phyloP scores from a whole-genome alignment of 2,113 vertebrate genomes.

The Lutjanus erythropterus region DNA sequence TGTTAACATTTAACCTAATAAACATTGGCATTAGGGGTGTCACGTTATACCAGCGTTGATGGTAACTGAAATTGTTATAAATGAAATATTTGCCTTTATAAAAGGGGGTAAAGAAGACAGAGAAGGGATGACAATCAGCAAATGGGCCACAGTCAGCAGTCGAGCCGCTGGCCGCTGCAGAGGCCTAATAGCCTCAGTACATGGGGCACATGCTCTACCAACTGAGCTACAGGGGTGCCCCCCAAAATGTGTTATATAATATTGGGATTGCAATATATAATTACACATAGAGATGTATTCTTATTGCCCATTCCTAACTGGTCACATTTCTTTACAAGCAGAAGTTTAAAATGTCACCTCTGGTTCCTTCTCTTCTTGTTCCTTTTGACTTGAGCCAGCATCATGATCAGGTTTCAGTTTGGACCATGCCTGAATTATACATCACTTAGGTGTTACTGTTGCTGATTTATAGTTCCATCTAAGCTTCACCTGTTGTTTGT shows the following conservation, averaged over 20 bases:
- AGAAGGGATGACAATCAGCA: too few species aligned
- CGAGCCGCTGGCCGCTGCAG: too few species aligned
- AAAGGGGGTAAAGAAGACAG: too few species aligned
- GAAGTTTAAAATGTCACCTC: constrained; percentile 5
- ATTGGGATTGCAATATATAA: neutral
- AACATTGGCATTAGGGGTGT: neutral
- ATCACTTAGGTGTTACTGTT: constrained; percentile 15
- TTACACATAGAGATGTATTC: neutral
- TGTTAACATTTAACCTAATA: neutral
- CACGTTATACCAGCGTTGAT: too few species aligned
- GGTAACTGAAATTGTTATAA: too few species aligned
- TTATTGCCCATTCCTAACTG: neutral
- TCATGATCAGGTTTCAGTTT: constrained; percentile 37
- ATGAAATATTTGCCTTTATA: too few species aligned
- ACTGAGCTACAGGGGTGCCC: too few species aligned
- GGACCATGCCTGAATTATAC: constrained; percentile 34
- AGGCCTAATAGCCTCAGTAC: too few species aligned
- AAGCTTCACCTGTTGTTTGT: neutral
- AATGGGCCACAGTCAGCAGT: too few species aligned
- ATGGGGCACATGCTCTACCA: too few species aligned
- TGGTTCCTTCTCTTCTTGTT: constrained; percentile 4
- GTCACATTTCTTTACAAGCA: neutral
- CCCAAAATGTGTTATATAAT: too few species aligned
- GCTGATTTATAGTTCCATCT: neutral
- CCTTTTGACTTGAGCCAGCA: neutral